A percentile compares a stretch with the other conserved stretches of the same genome.
Evolutionary conservation across 2,113 vertebrate genomes (phyloP).

Genomic region (cat (Felis catus)): DNA sequence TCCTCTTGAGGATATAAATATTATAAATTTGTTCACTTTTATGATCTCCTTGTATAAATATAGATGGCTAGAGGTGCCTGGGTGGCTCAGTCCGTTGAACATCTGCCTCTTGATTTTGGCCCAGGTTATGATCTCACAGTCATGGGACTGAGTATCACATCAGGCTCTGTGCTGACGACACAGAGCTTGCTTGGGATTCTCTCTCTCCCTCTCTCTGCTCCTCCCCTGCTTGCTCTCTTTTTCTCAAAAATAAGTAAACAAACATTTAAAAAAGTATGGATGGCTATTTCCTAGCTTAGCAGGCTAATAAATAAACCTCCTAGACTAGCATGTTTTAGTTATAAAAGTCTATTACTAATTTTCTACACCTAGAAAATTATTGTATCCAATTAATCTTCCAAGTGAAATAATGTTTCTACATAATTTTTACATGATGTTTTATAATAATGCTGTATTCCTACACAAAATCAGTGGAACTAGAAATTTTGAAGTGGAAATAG

Average conservation of each 20-base stretch:
- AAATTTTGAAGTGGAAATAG: not conserved
- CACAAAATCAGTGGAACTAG: not conserved
- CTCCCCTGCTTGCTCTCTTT: no score
- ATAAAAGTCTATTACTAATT: constrained; percentile 1
- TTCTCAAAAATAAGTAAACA: no score
- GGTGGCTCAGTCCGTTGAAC: no score
- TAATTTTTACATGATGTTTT: no score
- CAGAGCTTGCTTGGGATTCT: no score
- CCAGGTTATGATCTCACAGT: no score
- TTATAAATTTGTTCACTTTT: not conserved
- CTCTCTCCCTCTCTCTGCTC: no score
- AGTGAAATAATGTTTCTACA: not conserved
- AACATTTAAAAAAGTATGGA: not conserved
- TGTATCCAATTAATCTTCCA: not conserved
- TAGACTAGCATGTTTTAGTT: constrained; percentile 14
- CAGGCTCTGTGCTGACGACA: no score
- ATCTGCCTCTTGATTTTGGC: no score
- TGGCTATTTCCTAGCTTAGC: constrained; percentile 66
- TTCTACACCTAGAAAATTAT: constrained; percentile 39
- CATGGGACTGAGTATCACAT: no score
- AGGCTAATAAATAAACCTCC: constrained; percentile 62
- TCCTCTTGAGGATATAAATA: not conserved
- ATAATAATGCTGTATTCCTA: not conserved
- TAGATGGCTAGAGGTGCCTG: no score
- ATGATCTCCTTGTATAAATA: constrained; percentile 42